Evolutionary conservation across 2,888 invertebrate species (phyloP), one percentile per base, ranked within the genome.

Genomic region (Crioceris asparagi): DNA sequence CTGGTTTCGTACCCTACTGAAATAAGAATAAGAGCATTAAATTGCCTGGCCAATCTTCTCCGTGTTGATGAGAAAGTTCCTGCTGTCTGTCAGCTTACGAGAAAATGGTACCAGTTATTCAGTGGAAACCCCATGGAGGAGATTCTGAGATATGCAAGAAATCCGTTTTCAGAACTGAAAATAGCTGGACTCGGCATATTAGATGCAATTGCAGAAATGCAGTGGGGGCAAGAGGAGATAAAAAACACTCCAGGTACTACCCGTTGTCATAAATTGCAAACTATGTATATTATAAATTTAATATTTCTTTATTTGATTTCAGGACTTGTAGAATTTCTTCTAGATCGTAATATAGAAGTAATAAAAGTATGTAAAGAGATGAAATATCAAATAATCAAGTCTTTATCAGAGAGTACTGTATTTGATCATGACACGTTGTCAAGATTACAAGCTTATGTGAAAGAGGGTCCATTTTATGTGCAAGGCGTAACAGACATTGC

Each of bases 101-200:
- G 73, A 46, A 64, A 64, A 14, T 84, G 83, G 83, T 83, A 74
- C 53, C 58, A 61, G 11, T 52, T 60, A 10, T 59, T 82, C 7
- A 61, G 65, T 8, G 57, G 66, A 2, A 61, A 70, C 39, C 70
- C 82, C 0, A 71, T 80, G 58, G 74, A 77, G 39, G 61, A 74
- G 26, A 64, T 87, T 31, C 43, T 61, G 39, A 51, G 53, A 45
- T 61, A 62, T 47, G 59, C 60, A 0, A 77, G 77, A 44, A 85
- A 82, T 62, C 91, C 92, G 5, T 91, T 92, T 56, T 66, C 75
- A 1, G 91, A 92, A 49, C 70, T 90, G 11, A 77, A 79, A 55
- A 56, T 76, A 39, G 76, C 81, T 11, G 77, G 80, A 14, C 67
- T 86, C 29, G 66, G 69, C 11, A 65, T 87, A 18, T 60, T 91